Base-by-base conservation (phyloP, 2,888 invertebrate genomes). In the Drosophila pegasa region DNA sequence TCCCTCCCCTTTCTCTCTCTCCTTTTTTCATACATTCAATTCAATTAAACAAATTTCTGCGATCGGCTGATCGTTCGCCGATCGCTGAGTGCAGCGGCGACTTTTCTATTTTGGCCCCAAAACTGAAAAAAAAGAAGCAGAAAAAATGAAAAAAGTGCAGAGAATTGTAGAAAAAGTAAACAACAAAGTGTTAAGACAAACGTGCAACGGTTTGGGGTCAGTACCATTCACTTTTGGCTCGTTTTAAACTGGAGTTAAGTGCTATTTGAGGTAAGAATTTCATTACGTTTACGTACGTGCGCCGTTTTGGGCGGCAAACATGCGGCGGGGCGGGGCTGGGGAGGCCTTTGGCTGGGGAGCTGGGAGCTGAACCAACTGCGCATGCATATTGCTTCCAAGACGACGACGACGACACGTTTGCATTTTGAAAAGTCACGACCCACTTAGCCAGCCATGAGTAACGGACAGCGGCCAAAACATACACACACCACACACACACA, bases 241-340 rank as follows among this genome's bases (percentile, higher is more conserved):
- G 88, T 83, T 85, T 88, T 78, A 85, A 88, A 85, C 83, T 87
- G 85, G 84, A 85, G 86, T 86, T 88, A 86, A 85, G 84, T 84
- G 84, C 88, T 84, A 83, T 84, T 84, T 84, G 88, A 87, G 88
- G 88, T 84, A 84, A 87, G 84, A 84, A 83, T 83, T 83, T 83
- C 87, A 83, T 83, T 83, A 82, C 82, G 87, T 83, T 77, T 86
- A 85, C 83, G 82, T 87, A 83, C 87, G 82, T 85, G 84, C 78
- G 84, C 74, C 77, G 65, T 63, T 60, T 67, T 66, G 66, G 75
- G 75, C 72, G 77, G 72, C 47, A 66, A 51, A 51, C 37, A 35
- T 37, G 20, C 41, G 22, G n/a, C 33, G 41, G 57, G 43, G 31
- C 14, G 33, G 38, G 14, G 29, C 31, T 18, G 14, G 29, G 38